Evolutionary conservation across 2,113 vertebrate species (phyloP), one percentile per base, ranked within the genome.

Genomic region (Coregonus clupeaformis): DNA sequence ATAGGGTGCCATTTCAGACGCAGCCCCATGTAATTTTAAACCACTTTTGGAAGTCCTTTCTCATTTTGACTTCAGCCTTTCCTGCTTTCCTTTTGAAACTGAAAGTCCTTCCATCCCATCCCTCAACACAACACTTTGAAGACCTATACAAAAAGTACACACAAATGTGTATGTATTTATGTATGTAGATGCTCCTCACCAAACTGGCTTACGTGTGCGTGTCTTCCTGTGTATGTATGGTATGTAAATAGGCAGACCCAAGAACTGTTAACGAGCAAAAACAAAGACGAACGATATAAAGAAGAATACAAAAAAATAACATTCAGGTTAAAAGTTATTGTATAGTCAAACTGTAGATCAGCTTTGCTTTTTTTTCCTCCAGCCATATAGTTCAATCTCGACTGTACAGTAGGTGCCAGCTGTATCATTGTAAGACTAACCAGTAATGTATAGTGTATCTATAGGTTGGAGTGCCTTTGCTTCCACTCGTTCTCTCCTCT

Each of bases 401-500:
- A 90, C 93, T 98, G 96, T 98, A 98, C 96, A 97, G 96, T 97
- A 96, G 97, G 94, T 95, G 94, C 94, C 89, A 94, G 95, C 95
- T 95, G 95, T 96, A 97, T 96, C 96, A 97, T 95, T 98, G 96
- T 97, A 98, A 97, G 93, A 94, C 97, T 95, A 97, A 96, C 94
- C 98, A 97, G 96, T 95, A 91, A 95, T 98, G 96, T 98, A 97
- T 97, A 98, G 96, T 98, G 95, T 97, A 98, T 96, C 95, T 96
- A 98, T 96, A 97, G 97, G 97, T 98, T 98, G 95, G 96, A 98
- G 97, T 98, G 97, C 97, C 97, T 98, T 98, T 95, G 96, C 96
- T 97, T 96, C 96, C 95, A 94, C 88, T 84, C 89, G 88, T 91
- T 89, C 82, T 82, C 75, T 49, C 47, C 13, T 5, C 49, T 52